A percentile compares a stretch with the other conserved stretches of the same genome.
Evolutionary conservation across 1,140 invertebrate species (phyloP).

Genomic region (Periplaneta americana): DNA sequence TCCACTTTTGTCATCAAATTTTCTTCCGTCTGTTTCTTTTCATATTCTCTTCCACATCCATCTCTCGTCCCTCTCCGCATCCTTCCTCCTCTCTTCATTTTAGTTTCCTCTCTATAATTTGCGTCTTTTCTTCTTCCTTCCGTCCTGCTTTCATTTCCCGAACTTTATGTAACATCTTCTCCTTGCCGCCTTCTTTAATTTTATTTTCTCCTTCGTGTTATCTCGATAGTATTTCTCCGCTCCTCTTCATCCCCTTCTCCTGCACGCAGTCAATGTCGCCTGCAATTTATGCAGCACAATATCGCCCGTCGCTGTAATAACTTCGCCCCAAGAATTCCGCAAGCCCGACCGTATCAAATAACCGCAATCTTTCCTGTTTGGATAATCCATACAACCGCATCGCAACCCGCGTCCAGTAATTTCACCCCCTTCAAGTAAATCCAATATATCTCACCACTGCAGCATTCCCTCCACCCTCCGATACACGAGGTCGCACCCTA

Average conservation of each 20-base stretch:
- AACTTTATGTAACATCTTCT: neutral
- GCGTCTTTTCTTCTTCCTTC: neutral
- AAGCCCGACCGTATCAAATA: neutral
- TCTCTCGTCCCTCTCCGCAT: neutral
- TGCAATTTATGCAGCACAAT: neutral
- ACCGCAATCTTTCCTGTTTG: neutral
- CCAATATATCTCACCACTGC: neutral
- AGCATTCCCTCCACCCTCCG: neutral
- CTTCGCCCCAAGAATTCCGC: neutral
- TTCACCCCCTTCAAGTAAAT: neutral
- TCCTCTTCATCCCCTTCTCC: neutral
- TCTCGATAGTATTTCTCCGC: neutral
- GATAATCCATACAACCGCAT: neutral
- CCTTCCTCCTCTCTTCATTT: neutral
- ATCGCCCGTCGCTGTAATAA: neutral
- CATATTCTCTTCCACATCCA: neutral
- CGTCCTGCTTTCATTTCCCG: neutral
- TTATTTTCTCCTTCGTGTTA: neutral
- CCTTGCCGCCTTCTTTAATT: neutral
- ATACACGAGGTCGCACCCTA: neutral
- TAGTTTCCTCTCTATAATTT: neutral
- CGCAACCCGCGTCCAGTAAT: neutral
- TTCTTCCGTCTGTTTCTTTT: no score
- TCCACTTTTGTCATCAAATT: no score
- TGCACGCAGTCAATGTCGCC: neutral